These are phyloP conservation scores for Notamacropus eugenii DNA, from an alignment of 2,797 vertebrate genomes.

Conservation along the genomic window DNA sequence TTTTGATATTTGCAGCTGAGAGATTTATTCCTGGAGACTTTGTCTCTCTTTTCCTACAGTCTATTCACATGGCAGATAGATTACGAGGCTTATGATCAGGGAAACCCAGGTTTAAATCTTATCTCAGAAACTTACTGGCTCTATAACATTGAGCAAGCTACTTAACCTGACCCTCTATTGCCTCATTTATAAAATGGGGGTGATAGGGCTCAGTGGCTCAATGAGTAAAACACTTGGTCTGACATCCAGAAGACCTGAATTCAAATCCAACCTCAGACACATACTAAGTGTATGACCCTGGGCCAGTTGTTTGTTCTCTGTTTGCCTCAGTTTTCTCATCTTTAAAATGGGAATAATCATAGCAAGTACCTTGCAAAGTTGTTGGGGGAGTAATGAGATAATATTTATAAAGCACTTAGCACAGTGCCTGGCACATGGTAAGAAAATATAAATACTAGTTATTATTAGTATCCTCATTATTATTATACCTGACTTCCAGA, in stretches of 20 bases:
- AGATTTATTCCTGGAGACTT: slow-evolving; percentile 34
- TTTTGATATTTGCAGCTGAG: slow-evolving; percentile 25
- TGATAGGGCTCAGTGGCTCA: background rate
- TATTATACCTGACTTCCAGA: background rate
- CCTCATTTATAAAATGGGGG: background rate
- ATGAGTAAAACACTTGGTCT: background rate
- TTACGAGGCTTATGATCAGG: background rate
- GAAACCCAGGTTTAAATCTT: background rate
- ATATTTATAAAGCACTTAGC: background rate
- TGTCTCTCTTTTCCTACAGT: slow-evolving; percentile 40
- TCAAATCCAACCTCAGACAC: background rate
- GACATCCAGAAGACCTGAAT: background rate
- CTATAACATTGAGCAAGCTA: background rate
- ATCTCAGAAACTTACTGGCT: background rate
- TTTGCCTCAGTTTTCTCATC: background rate
- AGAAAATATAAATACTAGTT: background rate
- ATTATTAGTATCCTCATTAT: background rate
- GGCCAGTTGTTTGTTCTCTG: background rate
- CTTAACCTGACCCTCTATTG: background rate
- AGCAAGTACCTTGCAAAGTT: background rate
- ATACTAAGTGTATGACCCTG: background rate
- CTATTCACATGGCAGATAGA: background rate
- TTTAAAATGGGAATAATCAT: background rate
- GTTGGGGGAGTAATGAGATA: background rate
- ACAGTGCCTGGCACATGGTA: background rate